phyloP scores from a whole-genome alignment of 2,888 invertebrate species.

The Strigamia crassipes region DNA sequence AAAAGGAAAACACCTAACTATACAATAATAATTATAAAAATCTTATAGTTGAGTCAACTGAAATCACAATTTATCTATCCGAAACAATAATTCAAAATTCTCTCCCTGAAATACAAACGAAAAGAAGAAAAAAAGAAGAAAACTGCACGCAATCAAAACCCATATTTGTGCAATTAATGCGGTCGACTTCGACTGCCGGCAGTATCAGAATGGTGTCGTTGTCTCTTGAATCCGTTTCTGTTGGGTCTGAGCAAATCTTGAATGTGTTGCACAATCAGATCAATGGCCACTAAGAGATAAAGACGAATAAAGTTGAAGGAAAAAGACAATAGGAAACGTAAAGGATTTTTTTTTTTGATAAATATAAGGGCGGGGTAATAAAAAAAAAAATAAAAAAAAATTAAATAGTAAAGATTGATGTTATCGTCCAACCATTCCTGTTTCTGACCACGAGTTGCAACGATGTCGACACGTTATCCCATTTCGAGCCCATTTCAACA shows the following conservation, averaged over 20 bases:
- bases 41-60: no score
- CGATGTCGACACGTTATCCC: constrained; percentile 42
- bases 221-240: constrained; percentile 49
- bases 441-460: constrained; percentile 45
- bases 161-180: constrained; percentile 53
- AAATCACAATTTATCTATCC: no score
- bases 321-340: background rate
- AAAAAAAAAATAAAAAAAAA: constrained; percentile 45
- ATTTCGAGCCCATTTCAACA: constrained; percentile 51
- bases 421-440: background rate
- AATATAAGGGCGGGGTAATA: constrained; percentile 43
- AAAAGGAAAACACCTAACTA: no score
- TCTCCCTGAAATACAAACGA: no score
- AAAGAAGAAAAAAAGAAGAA: no score
- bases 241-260: constrained; percentile 73
- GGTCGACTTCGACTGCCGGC: constrained; percentile 55
- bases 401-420: background rate
- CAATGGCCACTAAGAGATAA: constrained; percentile 90
- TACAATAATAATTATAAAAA: no score
- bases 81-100: no score
- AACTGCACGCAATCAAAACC: no score
- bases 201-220: constrained; percentile 58
- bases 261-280: constrained; percentile 95
- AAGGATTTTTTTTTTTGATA: constrained; percentile 36
- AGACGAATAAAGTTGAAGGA: constrained; percentile 50